phyloP scores from a whole-genome alignment of 2,888 invertebrate genomes.

The Pecten maximus region DNA sequence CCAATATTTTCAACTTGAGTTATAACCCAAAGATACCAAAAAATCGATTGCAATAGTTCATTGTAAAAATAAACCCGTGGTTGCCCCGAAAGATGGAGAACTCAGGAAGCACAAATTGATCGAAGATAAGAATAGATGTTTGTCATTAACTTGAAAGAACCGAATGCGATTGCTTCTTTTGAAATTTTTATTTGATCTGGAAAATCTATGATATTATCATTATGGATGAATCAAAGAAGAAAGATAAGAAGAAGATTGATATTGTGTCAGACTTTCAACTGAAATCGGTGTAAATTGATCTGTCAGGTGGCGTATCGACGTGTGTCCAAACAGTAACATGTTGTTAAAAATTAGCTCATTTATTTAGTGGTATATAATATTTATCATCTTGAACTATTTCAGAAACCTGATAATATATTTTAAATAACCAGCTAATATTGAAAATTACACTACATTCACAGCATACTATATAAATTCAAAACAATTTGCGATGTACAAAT shows the following conservation, averaged over 20 bases:
- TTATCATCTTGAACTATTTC: too few relatives aligned
- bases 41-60: not conserved
- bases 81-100: not conserved
- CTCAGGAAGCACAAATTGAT: not conserved
- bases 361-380: too few relatives aligned
- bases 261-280: not conserved
- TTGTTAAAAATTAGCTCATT: not conserved
- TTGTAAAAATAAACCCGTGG: not conserved
- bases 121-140: not conserved
- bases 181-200: constrained; percentile 27
- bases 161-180: constrained; percentile 20
- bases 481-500: too few relatives aligned
- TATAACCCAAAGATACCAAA: not conserved
- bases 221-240: not conserved
- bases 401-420: too few relatives aligned
- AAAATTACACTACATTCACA: too few relatives aligned
- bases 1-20: not conserved
- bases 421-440: too few relatives aligned
- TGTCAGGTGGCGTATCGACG: not conserved
- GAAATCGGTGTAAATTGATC: not conserved
- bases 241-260: not conserved
- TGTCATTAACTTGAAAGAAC: constrained; percentile 32
- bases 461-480: too few relatives aligned
- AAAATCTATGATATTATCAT: not conserved
- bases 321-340: not conserved